phyloP scores from a whole-genome alignment of 1,140 invertebrate genomes.

The Apis florea region DNA sequence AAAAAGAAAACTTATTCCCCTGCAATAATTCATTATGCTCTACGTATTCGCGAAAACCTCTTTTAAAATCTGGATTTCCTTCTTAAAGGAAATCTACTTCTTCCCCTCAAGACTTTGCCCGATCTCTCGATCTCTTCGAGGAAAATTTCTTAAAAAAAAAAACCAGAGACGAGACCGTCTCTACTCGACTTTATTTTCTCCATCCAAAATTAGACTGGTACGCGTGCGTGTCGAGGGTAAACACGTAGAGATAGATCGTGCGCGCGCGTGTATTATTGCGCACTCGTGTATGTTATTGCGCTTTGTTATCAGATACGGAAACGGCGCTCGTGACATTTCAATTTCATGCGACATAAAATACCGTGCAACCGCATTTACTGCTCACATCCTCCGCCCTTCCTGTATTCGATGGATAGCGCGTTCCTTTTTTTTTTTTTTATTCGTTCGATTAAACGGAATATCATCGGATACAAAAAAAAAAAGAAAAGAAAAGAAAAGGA shows the following conservation, averaged over 20 bases:
- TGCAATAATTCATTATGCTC: no score
- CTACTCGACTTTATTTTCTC: background rate
- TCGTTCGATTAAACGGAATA: background rate
- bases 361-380: conserved; percentile 11
- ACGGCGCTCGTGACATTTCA: conserved; percentile 47
- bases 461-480: no score
- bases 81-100: no score
- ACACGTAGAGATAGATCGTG: background rate
- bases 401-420: background rate
- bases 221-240: background rate
- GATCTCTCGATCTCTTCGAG: no score
- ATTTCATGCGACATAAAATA: conserved; percentile 56
- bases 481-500: no score
- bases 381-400: background rate
- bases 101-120: no score
- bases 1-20: no score
- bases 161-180: background rate
- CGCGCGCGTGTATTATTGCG: conserved; percentile 35
- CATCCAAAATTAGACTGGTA: conserved; percentile 18
- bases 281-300: conserved; percentile 43
- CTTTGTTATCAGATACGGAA: conserved; percentile 51
- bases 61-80: no score
- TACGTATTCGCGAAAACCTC: no score
- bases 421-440: background rate
- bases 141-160: background rate